Conservation (phyloP, 2,113 vertebrate genomes). For the Accipiter virgatus region DNA sequence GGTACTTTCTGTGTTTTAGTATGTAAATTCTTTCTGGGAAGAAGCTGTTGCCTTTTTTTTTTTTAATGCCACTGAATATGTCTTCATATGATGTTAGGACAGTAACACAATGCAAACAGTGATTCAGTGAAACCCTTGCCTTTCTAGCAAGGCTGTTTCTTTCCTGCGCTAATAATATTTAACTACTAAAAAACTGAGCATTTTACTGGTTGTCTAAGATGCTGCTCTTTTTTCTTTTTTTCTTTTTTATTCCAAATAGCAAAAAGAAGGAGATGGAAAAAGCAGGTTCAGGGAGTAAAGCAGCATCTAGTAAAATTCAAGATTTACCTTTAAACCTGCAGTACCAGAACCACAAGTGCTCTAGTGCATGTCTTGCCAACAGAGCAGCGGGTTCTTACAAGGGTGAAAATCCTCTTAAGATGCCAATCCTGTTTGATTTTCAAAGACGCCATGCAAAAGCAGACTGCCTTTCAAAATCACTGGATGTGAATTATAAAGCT, state of each 20-base stretch:
- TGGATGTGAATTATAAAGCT: constrained; percentile 83
- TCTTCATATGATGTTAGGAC: neutral
- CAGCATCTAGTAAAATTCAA: neutral
- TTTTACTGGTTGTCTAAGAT: neutral
- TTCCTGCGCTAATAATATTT: neutral
- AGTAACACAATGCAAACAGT: neutral
- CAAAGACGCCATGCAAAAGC: constrained; percentile 78
- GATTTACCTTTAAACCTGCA: neutral
- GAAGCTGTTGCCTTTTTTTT: neutral
- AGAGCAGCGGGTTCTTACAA: constrained; percentile 62
- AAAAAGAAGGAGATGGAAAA: constrained; percentile 1
- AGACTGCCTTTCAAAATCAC: constrained; percentile 41
- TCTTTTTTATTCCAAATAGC: neutral
- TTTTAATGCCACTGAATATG: neutral
- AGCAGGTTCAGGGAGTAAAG: neutral
- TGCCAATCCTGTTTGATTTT: constrained; percentile 84
- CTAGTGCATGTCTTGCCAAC: constrained; percentile 73
- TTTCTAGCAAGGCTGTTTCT: neutral
- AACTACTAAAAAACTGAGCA: neutral
- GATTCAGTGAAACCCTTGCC: neutral
- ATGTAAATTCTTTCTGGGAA: neutral
- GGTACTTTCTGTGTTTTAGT: neutral
- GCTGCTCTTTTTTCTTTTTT: neutral
- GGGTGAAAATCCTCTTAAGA: constrained; percentile 84
- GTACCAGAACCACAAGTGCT: constrained; percentile 75